Evolutionary conservation across 1,140 invertebrate species (phyloP), one percentile per base, ranked within the genome.

Genomic region (Drosophila leontia): DNA sequence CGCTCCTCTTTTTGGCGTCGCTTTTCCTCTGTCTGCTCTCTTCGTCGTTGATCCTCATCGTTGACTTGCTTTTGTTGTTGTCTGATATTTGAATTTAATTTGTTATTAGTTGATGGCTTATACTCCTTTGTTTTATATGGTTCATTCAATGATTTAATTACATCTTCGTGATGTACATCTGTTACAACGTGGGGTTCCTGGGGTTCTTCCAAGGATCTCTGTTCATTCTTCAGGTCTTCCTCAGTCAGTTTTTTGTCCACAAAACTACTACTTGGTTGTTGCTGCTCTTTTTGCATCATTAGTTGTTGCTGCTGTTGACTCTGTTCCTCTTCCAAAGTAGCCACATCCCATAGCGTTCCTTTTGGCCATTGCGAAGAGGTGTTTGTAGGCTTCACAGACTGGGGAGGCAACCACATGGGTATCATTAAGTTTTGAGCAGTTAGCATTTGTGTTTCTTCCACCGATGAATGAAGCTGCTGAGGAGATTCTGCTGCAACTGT

Each of bases 211-310:
- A 71, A 60, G 3, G 56, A 13, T 4, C 8, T 17, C 8, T 58
- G 26, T 68, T 56, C 53, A 15, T 93, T 93, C 42, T 93, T 93
- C 34, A 92, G 88, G 42, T 86, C 92, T 51, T 93, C 93, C 45
- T 91, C 44, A 13, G 26, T 13, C 1, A 15, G n/a, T n/a, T 37
- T 19, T 60, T 56, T 12, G 4, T 32, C 55, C 11, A 23, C 7
- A 35, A 34, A 42, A 39, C 19, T 32, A 11, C 11, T 59, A 15
- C n/a, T 32, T 29, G 42, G 32, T 12, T 60, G 50, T 34, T 17
- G 93, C 19, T 93, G 92, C 39, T 93, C 92, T 69, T 94, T 93
- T 64, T 93, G 81, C 53, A 91, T 92, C 69, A 93, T 72, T 62
- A 93, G 91, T 61, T 94, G 93, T 17, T 68, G 48, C 13, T 77